A percentile compares a stretch with the other conserved stretches of the same genome.
phyloP scores from a whole-genome alignment of 2,113 vertebrate species.

The Cynoglossus semilaevis region DNA sequence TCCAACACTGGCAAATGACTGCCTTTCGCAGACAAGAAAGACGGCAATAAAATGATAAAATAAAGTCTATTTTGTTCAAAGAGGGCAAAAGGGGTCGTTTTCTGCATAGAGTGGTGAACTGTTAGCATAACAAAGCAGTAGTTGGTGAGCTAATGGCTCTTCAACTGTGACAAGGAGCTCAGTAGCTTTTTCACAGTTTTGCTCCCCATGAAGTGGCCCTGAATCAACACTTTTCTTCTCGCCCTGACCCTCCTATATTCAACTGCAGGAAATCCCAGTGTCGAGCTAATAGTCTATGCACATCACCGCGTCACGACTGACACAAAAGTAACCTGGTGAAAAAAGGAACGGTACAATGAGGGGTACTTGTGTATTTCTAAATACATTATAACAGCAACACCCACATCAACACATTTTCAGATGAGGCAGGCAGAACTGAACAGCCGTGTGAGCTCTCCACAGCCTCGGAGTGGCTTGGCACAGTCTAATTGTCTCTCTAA shows the following conservation, averaged over 20 bases:
- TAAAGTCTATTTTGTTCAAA: slow-evolving; percentile 72
- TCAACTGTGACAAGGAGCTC: slow-evolving; percentile 58
- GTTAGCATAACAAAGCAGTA: slow-evolving; percentile 72
- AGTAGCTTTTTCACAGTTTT: slow-evolving; percentile 53
- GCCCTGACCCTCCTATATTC: slow-evolving; percentile 45
- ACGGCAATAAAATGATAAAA: slow-evolving; percentile 69
- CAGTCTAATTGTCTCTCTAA: slow-evolving; percentile 96
- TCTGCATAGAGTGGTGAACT: slow-evolving; percentile 56
- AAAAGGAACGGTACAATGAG: slow-evolving; percentile 37
- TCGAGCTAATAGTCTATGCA: slow-evolving; percentile 34
- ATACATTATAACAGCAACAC: slow-evolving; percentile 32
- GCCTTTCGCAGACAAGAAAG: slow-evolving; percentile 65
- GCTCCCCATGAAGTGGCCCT: slow-evolving; percentile 48
- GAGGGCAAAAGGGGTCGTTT: slow-evolving; percentile 65
- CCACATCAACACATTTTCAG: slow-evolving; percentile 34
- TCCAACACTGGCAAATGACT: slow-evolving; percentile 70
- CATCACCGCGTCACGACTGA: slow-evolving; percentile 5
- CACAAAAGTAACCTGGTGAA: slow-evolving; percentile 21
- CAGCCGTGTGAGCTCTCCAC: slow-evolving; percentile 77
- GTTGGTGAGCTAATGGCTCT: slow-evolving; percentile 64
- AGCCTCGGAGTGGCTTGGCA: slow-evolving; percentile 83
- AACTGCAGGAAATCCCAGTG: slow-evolving; percentile 45
- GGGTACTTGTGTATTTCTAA: slow-evolving; percentile 27
- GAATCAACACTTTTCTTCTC: slow-evolving; percentile 54
- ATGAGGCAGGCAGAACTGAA: slow-evolving; percentile 74